Evolutionary conservation across 2,888 invertebrate species (phyloP).

Genomic region (Cheilosia impressa): DNA sequence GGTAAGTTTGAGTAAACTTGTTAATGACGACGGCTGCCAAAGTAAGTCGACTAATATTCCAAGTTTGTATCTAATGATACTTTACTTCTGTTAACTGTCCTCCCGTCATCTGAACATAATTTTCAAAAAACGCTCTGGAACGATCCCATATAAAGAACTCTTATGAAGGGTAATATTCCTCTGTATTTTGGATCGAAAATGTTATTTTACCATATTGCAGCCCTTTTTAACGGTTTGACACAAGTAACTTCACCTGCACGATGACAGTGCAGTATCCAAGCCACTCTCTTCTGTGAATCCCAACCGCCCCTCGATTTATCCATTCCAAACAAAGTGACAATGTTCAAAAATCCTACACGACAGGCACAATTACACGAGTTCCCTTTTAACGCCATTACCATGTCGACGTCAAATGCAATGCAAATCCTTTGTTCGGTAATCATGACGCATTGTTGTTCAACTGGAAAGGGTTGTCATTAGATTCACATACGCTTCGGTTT

Average conservation of each 20-base stretch:
- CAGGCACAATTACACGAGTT: constrained; percentile 29
- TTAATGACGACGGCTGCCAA: no score
- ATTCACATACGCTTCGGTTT: constrained; percentile 16
- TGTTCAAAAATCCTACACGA: constrained; percentile 17
- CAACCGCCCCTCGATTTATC: constrained; percentile 14
- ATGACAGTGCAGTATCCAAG: constrained; percentile 22
- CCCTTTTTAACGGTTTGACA: background rate
- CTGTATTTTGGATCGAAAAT: background rate
- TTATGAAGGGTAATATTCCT: background rate
- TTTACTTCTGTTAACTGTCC: no score
- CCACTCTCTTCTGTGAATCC: background rate
- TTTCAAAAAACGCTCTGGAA: no score
- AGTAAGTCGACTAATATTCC: no score
- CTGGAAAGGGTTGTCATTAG: constrained; percentile 16
- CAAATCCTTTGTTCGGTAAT: constrained; percentile 64
- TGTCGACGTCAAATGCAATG: constrained; percentile 37
- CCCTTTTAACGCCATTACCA: constrained; percentile 50
- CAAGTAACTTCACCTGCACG: constrained; percentile 47
- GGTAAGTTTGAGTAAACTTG: no score
- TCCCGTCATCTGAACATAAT: no score
- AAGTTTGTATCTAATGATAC: no score
- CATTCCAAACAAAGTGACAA: constrained; percentile 25
- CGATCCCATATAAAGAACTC: no score
- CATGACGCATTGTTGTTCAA: constrained; percentile 28
- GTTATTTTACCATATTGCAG: no score